phyloP scores from a whole-genome alignment of 1,140 invertebrate genomes.

The Caerostris extrusa region DNA sequence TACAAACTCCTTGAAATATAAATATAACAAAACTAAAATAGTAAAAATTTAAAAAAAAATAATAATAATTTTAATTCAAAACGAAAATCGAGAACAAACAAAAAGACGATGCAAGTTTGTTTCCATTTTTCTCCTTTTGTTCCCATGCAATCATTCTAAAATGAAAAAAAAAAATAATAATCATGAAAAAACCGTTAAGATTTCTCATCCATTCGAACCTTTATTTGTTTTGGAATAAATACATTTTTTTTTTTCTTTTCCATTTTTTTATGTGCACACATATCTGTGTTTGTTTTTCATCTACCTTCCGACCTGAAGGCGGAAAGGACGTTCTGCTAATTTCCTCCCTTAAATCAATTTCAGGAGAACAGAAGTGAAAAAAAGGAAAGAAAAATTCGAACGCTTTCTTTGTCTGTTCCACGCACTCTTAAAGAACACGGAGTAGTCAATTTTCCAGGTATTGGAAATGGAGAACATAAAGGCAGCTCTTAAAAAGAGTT shows the following conservation, averaged over 20 bases:
- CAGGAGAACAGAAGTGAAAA: neutral
- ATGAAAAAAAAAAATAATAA: neutral
- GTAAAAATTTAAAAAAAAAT: too few species aligned
- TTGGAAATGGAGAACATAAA: neutral
- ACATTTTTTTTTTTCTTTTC: too few species aligned
- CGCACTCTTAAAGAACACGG: neutral
- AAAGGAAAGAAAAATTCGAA: neutral
- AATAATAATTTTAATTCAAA: too few species aligned
- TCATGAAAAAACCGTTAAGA: neutral
- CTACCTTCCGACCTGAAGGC: conserved; percentile 27
- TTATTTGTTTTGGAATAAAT: neutral
- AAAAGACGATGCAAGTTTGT: neutral
- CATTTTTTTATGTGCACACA: neutral
- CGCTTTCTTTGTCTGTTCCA: neutral
- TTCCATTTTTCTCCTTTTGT: neutral
- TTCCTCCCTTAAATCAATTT: conserved; percentile 29
- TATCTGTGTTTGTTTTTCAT: neutral
- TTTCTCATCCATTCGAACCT: neutral
- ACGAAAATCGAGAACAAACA: too few species aligned
- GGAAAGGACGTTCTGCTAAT: conserved; percentile 42
- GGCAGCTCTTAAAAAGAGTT: neutral
- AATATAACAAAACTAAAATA: too few species aligned
- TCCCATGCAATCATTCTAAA: neutral
- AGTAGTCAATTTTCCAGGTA: neutral
- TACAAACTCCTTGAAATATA: too few species aligned